These are phyloP conservation scores for Melanchra persicariae DNA, from an alignment of 2,888 invertebrate genomes.

Conservation along the genomic window DNA sequence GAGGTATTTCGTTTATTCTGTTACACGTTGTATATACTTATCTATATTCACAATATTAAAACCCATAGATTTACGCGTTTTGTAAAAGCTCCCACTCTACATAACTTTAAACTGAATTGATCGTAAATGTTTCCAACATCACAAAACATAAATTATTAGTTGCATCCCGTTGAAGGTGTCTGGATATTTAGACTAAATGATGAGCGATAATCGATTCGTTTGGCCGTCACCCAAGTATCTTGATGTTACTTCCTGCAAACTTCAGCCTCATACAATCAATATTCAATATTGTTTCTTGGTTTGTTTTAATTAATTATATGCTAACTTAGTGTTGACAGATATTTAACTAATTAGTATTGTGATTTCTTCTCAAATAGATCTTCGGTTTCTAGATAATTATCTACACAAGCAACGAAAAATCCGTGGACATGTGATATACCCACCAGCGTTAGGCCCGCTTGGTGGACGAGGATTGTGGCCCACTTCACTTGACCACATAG, in stretches of 20 bases:
- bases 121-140: background rate
- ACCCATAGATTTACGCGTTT: background rate
- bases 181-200: slow-evolving; percentile 39
- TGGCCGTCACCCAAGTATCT: slow-evolving; percentile 72
- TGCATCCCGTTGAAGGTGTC: slow-evolving; percentile 3
- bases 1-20: no score
- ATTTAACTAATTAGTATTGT: no score
- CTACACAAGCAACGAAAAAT: no score
- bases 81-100: background rate
- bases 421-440: no score
- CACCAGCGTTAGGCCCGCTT: no score
- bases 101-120: slow-evolving; percentile 13
- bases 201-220: slow-evolving; percentile 72
- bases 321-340: no score
- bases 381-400: no score
- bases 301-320: no score
- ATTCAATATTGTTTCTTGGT: background rate
- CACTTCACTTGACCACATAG: no score
- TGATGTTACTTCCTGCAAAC: slow-evolving; percentile 39
- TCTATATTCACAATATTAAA: background rate
- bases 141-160: slow-evolving; percentile 8
- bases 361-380: no score
- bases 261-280: slow-evolving; percentile 27
- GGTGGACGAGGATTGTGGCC: no score
- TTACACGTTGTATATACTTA: no score